A percentile compares a stretch with the other conserved stretches of the same genome.
Evolutionary conservation across 53 echinoderm and acorn worm species (phyloP).

Genomic region (Zoroaster sp.): DNA sequence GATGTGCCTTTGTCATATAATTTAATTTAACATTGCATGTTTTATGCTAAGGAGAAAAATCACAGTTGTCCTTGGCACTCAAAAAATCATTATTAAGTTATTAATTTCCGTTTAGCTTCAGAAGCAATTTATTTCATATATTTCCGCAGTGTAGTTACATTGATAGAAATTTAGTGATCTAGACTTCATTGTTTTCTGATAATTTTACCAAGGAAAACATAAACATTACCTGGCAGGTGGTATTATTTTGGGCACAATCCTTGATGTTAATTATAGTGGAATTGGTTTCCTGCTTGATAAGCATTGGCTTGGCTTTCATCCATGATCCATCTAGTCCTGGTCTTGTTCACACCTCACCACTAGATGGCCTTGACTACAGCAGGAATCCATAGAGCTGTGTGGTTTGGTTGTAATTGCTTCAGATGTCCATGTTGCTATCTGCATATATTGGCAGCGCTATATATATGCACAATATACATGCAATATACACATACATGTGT

Average conservation of each 20-base stretch:
- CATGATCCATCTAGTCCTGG: neutral
- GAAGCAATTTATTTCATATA: neutral
- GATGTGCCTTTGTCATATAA: neutral
- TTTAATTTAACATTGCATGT: neutral
- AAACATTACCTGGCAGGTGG: slow-evolving; percentile 26
- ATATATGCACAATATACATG: no score
- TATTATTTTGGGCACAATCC: slow-evolving; percentile 26
- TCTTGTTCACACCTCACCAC: slow-evolving; percentile 27
- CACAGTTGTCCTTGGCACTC: slow-evolving; percentile 8
- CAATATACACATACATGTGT: no score
- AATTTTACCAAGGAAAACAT: neutral
- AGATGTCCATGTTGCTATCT: neutral
- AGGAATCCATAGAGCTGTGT: neutral
- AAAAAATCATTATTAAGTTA: slow-evolving; percentile 2
- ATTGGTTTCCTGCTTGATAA: slow-evolving; percentile 25
- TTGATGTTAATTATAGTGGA: slow-evolving; percentile 50
- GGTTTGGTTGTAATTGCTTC: slow-evolving; percentile 22
- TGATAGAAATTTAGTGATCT: neutral
- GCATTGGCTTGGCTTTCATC: neutral
- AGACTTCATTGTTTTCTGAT: neutral
- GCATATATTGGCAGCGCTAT: no score
- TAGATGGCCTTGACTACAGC: slow-evolving; percentile 20
- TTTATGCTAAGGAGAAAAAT: neutral
- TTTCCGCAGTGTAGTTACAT: neutral
- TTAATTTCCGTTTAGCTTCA: slow-evolving; percentile 6